A percentile compares a stretch with the other conserved stretches of the same genome.
Conservation (phyloP, 2,888 invertebrate genomes). For the Spialia ferax region DNA sequence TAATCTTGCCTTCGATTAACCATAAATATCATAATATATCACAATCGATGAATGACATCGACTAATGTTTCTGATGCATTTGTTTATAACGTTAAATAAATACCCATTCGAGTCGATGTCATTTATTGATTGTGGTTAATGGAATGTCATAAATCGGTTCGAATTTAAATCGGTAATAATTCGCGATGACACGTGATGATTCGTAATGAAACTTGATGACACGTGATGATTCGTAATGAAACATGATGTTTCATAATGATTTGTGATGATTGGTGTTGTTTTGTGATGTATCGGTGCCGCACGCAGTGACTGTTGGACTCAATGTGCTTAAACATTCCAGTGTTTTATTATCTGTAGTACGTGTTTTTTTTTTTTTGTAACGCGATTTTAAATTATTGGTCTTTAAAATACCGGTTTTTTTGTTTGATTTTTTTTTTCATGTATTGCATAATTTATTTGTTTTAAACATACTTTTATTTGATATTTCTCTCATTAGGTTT, state of each 20-base stretch:
- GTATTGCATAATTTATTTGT: too few relatives aligned
- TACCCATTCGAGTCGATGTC: too few relatives aligned
- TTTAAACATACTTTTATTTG: too few relatives aligned
- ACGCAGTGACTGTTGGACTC: constrained; percentile 22
- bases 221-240: constrained; percentile 11
- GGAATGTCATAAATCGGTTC: too few relatives aligned
- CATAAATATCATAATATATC: too few relatives aligned
- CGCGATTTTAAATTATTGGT: not conserved
- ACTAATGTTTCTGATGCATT: too few relatives aligned
- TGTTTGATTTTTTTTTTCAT: too few relatives aligned
- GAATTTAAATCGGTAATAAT: not conserved
- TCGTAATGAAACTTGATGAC: constrained; percentile 8
- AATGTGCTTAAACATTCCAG: constrained; percentile 38
- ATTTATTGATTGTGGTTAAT: too few relatives aligned
- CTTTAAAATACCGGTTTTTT: too few relatives aligned
- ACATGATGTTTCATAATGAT: constrained; percentile 8
- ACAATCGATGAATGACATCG: too few relatives aligned
- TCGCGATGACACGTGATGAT: constrained; percentile 4
- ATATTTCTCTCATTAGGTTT: not conserved
- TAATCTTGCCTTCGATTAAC: too few relatives aligned
- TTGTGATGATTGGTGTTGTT: constrained; percentile 10
- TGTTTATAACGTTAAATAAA: too few relatives aligned
- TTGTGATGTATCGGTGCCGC: constrained; percentile 26
- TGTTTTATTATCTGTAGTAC: constrained; percentile 17
- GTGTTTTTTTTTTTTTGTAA: not conserved